Evolutionary conservation across 2,113 vertebrate genomes (phyloP).

Genomic region (Chlamydotis undulata): DNA sequence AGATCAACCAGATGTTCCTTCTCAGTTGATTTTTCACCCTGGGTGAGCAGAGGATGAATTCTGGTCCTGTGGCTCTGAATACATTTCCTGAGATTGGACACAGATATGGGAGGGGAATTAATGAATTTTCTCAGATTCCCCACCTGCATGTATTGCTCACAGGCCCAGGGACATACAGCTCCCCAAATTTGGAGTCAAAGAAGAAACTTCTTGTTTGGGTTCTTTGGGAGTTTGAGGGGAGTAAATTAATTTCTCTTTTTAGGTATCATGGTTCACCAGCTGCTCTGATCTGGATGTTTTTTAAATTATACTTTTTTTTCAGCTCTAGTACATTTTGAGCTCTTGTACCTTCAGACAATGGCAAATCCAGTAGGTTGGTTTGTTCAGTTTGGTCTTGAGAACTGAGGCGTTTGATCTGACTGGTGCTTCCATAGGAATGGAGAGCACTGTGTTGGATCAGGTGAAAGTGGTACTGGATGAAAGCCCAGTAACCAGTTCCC

Average conservation of each 20-base stretch:
- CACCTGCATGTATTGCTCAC: accelerated
- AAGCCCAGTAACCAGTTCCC: background rate
- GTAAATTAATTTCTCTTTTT: background rate
- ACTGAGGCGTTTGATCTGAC: background rate
- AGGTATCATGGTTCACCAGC: background rate
- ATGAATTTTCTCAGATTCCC: background rate
- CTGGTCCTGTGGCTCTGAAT: background rate
- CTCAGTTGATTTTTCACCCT: background rate
- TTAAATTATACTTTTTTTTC: background rate
- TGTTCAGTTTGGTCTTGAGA: background rate
- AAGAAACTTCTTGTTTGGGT: background rate
- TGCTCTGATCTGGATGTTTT: background rate
- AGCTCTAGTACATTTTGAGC: background rate
- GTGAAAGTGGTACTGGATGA: background rate
- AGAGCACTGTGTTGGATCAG: accelerated
- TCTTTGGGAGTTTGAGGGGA: background rate
- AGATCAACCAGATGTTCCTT: background rate
- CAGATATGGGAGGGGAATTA: background rate
- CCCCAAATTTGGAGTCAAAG: background rate
- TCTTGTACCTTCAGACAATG: background rate
- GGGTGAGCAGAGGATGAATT: background rate
- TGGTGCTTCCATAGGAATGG: background rate
- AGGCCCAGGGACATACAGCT: background rate
- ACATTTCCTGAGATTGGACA: background rate
- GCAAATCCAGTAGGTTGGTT: background rate